Conservation (phyloP, 2,113 vertebrate genomes). For the Cyphomyrus discorhynchus region DNA sequence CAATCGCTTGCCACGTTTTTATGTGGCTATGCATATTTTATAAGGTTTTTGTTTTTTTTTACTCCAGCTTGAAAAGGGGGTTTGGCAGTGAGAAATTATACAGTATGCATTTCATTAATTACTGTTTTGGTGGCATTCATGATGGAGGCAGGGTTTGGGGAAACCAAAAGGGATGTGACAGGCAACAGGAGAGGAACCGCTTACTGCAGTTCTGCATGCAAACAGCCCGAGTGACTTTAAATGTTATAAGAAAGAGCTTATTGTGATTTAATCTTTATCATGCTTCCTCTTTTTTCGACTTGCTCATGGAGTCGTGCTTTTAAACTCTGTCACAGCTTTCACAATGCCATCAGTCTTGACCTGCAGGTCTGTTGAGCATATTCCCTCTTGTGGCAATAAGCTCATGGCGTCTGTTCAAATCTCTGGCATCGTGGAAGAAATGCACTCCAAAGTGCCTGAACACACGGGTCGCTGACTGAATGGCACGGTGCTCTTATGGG, state of each 20-base stretch:
- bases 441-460: background rate
- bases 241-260: background rate
- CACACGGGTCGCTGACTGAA: background rate
- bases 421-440: background rate
- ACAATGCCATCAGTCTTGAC: background rate
- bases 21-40: slow-evolving; percentile 13
- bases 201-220: background rate
- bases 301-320: background rate
- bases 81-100: background rate
- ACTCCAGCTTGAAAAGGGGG: background rate
- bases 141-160: background rate
- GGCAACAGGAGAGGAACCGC: background rate
- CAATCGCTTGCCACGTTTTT: background rate
- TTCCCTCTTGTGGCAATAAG: slow-evolving; percentile 1
- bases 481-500: background rate
- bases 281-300: background rate
- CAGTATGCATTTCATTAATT: slow-evolving; percentile 6
- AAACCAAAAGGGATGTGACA: background rate
- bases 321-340: background rate
- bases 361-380: background rate
- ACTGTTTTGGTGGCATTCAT: background rate
- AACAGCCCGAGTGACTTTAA: background rate
- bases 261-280: background rate
- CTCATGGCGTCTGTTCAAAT: background rate
- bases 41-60: background rate